Percentiles rank a stretch among this genome's conserved stretches.
These are phyloP conservation scores for Leucozona laternaria DNA, from an alignment of 2,888 invertebrate species.

Conservation along the genomic window DNA sequence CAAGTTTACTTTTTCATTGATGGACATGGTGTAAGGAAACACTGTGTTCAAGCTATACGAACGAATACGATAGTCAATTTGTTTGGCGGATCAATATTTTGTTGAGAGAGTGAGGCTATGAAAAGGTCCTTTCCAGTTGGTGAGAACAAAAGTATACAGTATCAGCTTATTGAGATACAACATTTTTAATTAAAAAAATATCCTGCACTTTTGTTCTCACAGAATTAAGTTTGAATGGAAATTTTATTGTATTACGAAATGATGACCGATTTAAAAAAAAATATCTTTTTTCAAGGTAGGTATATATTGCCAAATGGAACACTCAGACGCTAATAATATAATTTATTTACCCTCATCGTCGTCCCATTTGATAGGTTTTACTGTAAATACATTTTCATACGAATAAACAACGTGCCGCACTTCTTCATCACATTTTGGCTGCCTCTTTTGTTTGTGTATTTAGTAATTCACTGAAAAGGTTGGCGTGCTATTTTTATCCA, in stretches of 20 bases:
- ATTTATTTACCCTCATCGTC: background rate
- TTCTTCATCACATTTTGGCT: conserved; percentile 3
- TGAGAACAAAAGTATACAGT: background rate
- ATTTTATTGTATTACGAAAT: too few relatives aligned
- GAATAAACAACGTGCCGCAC: conserved; percentile 46
- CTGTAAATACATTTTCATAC: conserved; percentile 22
- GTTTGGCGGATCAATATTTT: conserved; percentile 56
- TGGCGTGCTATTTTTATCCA: conserved; percentile 58
- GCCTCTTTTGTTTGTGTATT: background rate
- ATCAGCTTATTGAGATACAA: background rate
- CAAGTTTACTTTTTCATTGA: conserved; percentile 18
- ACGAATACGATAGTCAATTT: conserved; percentile 38
- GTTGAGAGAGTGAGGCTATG: background rate
- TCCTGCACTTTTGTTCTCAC: too few relatives aligned
- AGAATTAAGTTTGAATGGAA: too few relatives aligned
- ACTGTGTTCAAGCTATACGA: background rate
- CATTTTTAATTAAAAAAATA: background rate
- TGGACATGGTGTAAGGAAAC: background rate
- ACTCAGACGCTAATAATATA: background rate
- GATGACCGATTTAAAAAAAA: too few relatives aligned
- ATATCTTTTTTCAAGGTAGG: too few relatives aligned
- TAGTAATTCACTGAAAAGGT: conserved; percentile 42
- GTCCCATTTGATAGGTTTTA: background rate
- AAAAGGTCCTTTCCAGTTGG: background rate
- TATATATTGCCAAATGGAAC: background rate